Evolutionary conservation across 2,888 invertebrate species (phyloP).

Genomic region (Oscheius sp.): DNA sequence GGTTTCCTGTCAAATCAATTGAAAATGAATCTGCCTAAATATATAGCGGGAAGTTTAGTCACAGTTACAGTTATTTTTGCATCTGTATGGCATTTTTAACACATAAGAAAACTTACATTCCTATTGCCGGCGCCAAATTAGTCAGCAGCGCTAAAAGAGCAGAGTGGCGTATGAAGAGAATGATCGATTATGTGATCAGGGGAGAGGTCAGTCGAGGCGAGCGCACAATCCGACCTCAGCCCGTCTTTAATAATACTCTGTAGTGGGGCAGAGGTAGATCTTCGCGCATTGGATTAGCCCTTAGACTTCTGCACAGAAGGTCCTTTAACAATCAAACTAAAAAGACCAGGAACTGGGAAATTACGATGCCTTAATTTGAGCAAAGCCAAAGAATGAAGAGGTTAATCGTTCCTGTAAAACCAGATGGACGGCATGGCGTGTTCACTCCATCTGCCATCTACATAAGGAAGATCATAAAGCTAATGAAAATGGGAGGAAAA

Average conservation of each 20-base stretch:
- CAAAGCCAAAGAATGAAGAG: not conserved
- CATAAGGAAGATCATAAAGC: no score
- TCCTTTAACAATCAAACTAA: not conserved
- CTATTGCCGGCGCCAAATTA: not conserved
- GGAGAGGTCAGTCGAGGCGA: constrained; percentile 19
- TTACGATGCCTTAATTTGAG: no score
- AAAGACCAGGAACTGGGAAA: not conserved
- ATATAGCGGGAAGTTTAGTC: not conserved
- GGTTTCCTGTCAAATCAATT: constrained; percentile 20
- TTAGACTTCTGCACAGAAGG: not conserved
- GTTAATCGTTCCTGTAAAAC: not conserved
- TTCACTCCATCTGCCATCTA: no score
- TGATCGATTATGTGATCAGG: constrained; percentile 38
- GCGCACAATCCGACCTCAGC: constrained; percentile 35
- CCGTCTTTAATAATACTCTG: constrained; percentile 25
- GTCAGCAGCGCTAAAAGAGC: constrained; percentile 15
- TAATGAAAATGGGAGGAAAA: no score
- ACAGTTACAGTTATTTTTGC: not conserved
- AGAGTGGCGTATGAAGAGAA: constrained; percentile 13
- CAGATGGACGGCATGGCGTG: not conserved
- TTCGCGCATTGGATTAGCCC: not conserved
- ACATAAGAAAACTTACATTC: constrained; percentile 10
- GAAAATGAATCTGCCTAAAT: not conserved
- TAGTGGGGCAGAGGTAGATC: not conserved
- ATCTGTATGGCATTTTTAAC: not conserved